phyloP scores from a whole-genome alignment of 2,113 vertebrate genomes.

The Grammomys dolichurus region DNA sequence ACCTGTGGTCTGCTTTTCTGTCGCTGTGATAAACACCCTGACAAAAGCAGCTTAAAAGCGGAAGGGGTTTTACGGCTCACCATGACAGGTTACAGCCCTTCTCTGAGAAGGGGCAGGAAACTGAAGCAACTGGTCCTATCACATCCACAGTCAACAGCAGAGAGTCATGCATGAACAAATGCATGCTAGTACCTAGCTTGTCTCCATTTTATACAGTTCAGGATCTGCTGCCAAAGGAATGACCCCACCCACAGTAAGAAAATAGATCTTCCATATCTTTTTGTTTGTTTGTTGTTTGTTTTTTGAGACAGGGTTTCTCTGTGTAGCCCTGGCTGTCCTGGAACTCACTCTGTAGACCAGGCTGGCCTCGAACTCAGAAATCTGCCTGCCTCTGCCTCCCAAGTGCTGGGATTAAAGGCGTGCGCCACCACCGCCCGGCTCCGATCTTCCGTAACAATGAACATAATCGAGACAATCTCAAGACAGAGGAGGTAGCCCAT shows the following conservation, averaged over 20 bases:
- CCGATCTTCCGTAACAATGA: not conserved
- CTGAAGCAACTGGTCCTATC: not conserved
- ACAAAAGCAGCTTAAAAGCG: not conserved
- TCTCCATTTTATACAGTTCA: not conserved
- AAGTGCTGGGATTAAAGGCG: no score
- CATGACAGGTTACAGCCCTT: not conserved
- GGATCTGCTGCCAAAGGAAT: not conserved
- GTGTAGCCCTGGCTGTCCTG: no score
- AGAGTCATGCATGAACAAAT: not conserved
- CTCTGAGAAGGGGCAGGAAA: not conserved
- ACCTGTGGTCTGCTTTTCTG: not conserved
- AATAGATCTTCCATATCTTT: no score
- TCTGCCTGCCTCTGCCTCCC: no score
- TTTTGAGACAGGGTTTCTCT: no score
- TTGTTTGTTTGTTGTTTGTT: no score
- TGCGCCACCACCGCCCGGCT: no score
- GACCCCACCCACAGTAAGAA: not conserved
- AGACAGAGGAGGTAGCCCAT: not conserved
- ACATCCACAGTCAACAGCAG: not conserved
- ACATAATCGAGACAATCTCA: not conserved
- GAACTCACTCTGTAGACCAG: no score
- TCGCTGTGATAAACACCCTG: not conserved
- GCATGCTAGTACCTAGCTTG: not conserved
- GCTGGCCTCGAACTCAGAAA: no score
- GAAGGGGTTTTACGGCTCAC: not conserved